These are phyloP conservation scores for Cremastobaeus sp. DNA, from an alignment of 2,888 invertebrate genomes.

Conservation along the genomic window DNA sequence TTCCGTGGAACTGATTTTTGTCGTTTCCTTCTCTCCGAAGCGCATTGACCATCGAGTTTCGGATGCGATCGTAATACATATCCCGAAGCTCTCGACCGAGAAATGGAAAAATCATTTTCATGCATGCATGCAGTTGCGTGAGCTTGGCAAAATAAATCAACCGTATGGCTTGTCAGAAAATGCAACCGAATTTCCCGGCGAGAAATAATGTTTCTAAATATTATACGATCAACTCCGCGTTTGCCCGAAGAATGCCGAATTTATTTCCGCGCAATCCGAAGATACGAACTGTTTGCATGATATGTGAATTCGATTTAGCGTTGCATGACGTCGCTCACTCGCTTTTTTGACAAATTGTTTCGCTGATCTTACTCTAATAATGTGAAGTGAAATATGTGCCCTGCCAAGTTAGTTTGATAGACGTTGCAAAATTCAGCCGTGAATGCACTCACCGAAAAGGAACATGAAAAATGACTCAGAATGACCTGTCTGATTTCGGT, in stretches of 20 bases:
- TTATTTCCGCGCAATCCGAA: slow-evolving; percentile 20
- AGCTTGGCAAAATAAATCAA: slow-evolving; percentile 38
- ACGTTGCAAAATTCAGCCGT: no score
- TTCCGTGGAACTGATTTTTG: slow-evolving; percentile 20
- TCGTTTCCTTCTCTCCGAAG: slow-evolving; percentile 17
- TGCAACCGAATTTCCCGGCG: slow-evolving; percentile 14
- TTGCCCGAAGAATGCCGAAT: slow-evolving; percentile 11
- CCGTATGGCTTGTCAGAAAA: slow-evolving; percentile 34
- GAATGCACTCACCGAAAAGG: no score
- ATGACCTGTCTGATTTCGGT: no score
- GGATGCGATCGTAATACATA: slow-evolving; percentile 8
- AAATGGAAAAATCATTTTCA: slow-evolving; percentile 54
- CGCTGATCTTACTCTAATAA: neutral
- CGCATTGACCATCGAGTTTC: slow-evolving; percentile 1
- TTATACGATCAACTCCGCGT: slow-evolving; percentile 38
- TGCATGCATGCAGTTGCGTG: slow-evolving; percentile 41
- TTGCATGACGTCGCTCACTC: slow-evolving; percentile 20
- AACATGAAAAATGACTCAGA: no score
- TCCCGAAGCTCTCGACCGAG: slow-evolving; percentile 27
- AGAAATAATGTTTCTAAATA: slow-evolving; percentile 43
- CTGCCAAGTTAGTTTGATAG: no score
- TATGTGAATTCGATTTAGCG: slow-evolving; percentile 15
- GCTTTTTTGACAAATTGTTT: slow-evolving; percentile 12
- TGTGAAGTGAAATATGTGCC: neutral
- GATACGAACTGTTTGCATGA: slow-evolving; percentile 23